These are phyloP conservation scores for Chlamydotis undulata DNA, from an alignment of 2,113 vertebrate genomes.

Conservation along the genomic window DNA sequence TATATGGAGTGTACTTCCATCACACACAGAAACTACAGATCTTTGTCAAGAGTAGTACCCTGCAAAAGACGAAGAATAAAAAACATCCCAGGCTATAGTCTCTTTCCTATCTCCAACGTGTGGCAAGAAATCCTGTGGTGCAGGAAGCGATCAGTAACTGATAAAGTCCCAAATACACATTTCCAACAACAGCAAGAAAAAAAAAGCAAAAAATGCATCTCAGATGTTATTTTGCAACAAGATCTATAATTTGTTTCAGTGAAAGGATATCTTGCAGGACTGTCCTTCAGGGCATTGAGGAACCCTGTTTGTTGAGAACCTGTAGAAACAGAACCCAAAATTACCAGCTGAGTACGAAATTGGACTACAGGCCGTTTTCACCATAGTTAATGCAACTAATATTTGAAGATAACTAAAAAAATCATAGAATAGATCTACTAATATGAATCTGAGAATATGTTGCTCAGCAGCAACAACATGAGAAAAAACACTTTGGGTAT, in stretches of 20 bases:
- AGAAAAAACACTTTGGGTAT: background rate
- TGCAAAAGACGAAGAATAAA: background rate
- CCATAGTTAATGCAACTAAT: background rate
- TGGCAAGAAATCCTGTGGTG: background rate
- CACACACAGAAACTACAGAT: background rate
- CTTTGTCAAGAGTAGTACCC: background rate
- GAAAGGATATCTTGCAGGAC: slow-evolving; percentile 99
- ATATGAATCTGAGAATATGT: background rate
- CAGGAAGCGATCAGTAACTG: background rate
- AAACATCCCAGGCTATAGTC: background rate
- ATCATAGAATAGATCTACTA: background rate
- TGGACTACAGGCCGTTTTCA: background rate
- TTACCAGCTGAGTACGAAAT: background rate
- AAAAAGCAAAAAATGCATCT: background rate
- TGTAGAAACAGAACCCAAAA: slow-evolving; percentile 74
- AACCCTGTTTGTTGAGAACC: slow-evolving; percentile 88
- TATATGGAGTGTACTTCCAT: background rate
- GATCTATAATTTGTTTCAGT: background rate
- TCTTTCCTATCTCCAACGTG: background rate
- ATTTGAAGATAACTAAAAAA: background rate
- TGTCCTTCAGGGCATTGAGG: slow-evolving; percentile 93
- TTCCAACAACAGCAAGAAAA: background rate
- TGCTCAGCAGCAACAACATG: background rate
- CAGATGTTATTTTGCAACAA: background rate
- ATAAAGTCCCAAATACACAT: background rate